Conservation (phyloP, 2,113 vertebrate species). For the Hydropotes inermis region DNA sequence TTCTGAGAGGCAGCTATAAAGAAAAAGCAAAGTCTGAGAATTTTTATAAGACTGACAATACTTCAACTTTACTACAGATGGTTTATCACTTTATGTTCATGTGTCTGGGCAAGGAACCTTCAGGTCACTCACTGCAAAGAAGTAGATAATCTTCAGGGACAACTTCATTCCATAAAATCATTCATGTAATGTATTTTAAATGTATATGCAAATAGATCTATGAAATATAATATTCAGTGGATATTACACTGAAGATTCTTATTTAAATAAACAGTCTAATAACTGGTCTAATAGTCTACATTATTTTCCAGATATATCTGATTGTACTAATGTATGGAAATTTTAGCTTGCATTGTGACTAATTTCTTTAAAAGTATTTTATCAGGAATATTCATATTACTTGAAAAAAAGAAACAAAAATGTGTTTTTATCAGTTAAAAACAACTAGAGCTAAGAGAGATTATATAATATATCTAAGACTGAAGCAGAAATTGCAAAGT, state of each 20-base stretch:
- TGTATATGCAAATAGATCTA: background rate
- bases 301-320: background rate
- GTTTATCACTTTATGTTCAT: constrained; percentile 35
- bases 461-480: background rate
- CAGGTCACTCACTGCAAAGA: background rate
- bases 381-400: background rate
- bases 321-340: background rate
- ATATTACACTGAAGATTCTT: background rate
- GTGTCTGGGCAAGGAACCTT: background rate
- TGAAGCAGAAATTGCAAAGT: background rate
- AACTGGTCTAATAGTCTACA: background rate
- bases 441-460: background rate
- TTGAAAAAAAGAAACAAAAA: background rate
- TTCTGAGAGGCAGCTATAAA: constrained; percentile 75
- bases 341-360: background rate
- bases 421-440: background rate
- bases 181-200: background rate
- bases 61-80: background rate
- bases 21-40: constrained; percentile 33
- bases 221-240: background rate
- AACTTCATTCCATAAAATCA: background rate
- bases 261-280: background rate
- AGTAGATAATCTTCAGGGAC: background rate
- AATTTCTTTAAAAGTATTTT: constrained; percentile 27
- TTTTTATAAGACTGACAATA: constrained; percentile 21